Conservation (phyloP, 2,888 invertebrate genomes). For the Diadromus collaris region DNA sequence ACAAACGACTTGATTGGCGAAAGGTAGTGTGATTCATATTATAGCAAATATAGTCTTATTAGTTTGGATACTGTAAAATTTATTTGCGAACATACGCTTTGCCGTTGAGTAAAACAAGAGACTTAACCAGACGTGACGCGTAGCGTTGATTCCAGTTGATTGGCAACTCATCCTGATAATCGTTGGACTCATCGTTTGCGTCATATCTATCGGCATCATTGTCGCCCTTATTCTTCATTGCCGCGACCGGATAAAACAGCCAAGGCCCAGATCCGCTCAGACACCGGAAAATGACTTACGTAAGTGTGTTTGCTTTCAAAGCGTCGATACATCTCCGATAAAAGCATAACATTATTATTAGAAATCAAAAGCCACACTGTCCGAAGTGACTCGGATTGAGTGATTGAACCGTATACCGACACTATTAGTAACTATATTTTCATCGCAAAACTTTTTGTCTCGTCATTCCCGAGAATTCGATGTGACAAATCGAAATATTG, state of each 20-base stretch:
- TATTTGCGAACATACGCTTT: constrained; percentile 30
- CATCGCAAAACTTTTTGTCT: too few species aligned
- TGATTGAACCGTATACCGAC: too few species aligned
- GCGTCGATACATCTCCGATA: not conserved
- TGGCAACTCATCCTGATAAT: constrained; percentile 85
- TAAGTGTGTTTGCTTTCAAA: constrained; percentile 68
- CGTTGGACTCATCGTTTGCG: constrained; percentile 92
- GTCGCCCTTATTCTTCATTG: constrained; percentile 93
- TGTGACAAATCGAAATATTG: too few species aligned
- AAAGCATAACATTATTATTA: not conserved
- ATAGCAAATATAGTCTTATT: too few species aligned
- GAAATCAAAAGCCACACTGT: not conserved
- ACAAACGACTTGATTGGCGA: too few species aligned
- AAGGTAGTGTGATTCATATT: too few species aligned
- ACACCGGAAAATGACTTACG: constrained; percentile 79
- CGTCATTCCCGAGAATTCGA: too few species aligned
- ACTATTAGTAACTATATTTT: too few species aligned
- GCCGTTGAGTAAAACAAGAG: constrained; percentile 67
- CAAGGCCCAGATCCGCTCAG: constrained; percentile 75
- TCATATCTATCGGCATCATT: constrained; percentile 91
- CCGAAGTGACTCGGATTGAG: too few species aligned
- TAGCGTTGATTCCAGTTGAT: constrained; percentile 80
- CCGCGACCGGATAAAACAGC: constrained; percentile 80
- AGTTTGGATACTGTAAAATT: not conserved
- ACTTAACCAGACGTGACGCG: constrained; percentile 76